These are phyloP conservation scores for Limnothrissa miodon DNA, from an alignment of 2,113 vertebrate species.

Conservation along the genomic window DNA sequence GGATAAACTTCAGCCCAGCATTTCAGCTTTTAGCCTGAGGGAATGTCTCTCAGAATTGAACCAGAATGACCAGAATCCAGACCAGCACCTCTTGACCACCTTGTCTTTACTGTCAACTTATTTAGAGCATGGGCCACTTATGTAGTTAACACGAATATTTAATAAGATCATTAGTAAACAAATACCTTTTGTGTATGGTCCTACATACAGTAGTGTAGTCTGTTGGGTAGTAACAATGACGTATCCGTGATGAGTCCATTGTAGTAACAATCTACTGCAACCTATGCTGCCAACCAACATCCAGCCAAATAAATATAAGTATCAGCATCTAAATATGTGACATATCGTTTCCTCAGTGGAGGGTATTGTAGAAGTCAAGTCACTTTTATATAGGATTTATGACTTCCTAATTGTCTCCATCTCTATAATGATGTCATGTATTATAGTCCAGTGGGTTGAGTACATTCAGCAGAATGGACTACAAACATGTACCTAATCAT, in stretches of 20 bases:
- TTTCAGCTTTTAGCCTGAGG: not conserved
- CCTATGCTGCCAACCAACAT: not conserved
- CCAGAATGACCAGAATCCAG: too few species aligned
- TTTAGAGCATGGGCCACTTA: not conserved
- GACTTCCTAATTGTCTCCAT: not conserved
- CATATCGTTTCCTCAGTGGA: not conserved
- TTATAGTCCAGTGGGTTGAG: not conserved
- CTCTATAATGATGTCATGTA: not conserved
- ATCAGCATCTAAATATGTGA: too few species aligned
- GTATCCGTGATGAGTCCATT: not conserved
- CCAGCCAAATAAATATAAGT: too few species aligned
- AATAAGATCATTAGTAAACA: not conserved
- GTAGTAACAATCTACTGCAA: not conserved
- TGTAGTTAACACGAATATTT: not conserved
- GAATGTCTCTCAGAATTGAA: too few species aligned
- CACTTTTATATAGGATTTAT: not conserved
- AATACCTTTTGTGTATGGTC: not conserved
- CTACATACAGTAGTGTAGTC: too few species aligned
- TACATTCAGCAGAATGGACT: not conserved
- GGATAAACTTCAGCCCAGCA: not conserved
- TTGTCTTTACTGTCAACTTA: not conserved
- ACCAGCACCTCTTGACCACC: not conserved
- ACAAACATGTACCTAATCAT: not conserved
- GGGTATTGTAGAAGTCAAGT: not conserved
- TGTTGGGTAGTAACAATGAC: too few species aligned